Evolutionary conservation across 2,797 vertebrate species (phyloP).

Genomic region (Sebastes umbrosus): DNA sequence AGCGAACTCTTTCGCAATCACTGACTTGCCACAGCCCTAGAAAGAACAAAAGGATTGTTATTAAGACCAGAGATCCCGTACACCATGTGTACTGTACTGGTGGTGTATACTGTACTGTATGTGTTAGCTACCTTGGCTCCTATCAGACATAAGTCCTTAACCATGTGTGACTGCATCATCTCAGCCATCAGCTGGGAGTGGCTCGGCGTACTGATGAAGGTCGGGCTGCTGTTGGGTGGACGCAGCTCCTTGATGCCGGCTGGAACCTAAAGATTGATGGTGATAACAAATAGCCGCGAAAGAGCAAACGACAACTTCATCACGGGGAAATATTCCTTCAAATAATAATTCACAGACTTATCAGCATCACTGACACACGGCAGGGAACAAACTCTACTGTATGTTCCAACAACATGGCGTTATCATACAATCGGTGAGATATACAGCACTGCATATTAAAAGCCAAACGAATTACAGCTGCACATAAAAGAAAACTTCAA

Average conservation of each 20-base stretch:
- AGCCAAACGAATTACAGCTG: not conserved
- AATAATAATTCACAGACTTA: not conserved
- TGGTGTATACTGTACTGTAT: constrained; percentile 8
- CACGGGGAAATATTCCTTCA: not conserved
- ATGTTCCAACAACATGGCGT: not conserved
- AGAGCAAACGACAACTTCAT: not conserved
- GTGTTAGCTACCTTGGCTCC: constrained; percentile 89
- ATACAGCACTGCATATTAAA: not conserved
- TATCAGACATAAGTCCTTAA: constrained; percentile 95
- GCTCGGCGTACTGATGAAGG: constrained; percentile 88
- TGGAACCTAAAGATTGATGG: constrained; percentile 82
- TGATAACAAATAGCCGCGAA: not conserved
- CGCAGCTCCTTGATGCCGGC: constrained; percentile 81
- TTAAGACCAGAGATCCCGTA: not conserved
- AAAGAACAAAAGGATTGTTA: constrained; percentile 16
- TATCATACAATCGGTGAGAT: not conserved
- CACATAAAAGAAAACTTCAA: constrained; percentile 13
- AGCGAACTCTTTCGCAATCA: constrained; percentile 92
- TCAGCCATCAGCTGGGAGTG: constrained; percentile 91
- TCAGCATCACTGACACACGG: not conserved
- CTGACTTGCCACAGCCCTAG: constrained; percentile 96
- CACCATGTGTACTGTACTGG: not conserved
- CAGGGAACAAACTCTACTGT: not conserved
- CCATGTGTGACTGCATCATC: constrained; percentile 97
- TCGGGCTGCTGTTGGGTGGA: constrained; percentile 67